Evolutionary conservation across 2,888 invertebrate species (phyloP).

Genomic region (Meandrusa payeni): DNA sequence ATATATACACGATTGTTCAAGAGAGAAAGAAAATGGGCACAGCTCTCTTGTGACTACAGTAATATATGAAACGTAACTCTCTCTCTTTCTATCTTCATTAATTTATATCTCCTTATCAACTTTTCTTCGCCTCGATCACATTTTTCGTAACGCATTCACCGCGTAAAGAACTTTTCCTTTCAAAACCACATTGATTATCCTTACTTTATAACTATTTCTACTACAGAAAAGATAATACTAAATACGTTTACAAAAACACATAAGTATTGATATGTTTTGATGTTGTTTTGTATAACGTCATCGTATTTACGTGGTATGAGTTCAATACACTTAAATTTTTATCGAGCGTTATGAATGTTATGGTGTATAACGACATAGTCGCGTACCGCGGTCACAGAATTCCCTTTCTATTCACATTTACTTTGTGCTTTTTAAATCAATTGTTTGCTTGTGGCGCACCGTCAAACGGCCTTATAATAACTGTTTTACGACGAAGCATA

Average conservation of each 20-base stretch:
- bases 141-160: too few species aligned
- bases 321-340: constrained; percentile 18
- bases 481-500: constrained; percentile 18
- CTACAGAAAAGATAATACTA: background rate
- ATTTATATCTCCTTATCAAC: too few species aligned
- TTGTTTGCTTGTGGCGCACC: constrained; percentile 6
- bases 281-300: background rate
- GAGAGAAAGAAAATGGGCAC: too few species aligned
- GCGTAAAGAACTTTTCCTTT: too few species aligned
- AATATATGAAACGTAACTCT: too few species aligned
- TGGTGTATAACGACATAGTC: constrained; percentile 1
- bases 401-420: constrained; percentile 10
- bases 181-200: too few species aligned
- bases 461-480: constrained; percentile 20
- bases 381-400: background rate
- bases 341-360: constrained; percentile 19
- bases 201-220: too few species aligned
- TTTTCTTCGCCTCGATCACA: too few species aligned
- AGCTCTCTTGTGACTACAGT: too few species aligned
- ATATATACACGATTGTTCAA: too few species aligned
- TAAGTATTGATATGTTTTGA: constrained; percentile 3
- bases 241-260: background rate
- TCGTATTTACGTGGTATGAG: background rate
- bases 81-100: too few species aligned
- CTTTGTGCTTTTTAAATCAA: constrained; percentile 13